Evolutionary conservation across 2,888 invertebrate genomes (phyloP), one percentile per base, ranked within the genome.

Genomic region (Hedya salicella): DNA sequence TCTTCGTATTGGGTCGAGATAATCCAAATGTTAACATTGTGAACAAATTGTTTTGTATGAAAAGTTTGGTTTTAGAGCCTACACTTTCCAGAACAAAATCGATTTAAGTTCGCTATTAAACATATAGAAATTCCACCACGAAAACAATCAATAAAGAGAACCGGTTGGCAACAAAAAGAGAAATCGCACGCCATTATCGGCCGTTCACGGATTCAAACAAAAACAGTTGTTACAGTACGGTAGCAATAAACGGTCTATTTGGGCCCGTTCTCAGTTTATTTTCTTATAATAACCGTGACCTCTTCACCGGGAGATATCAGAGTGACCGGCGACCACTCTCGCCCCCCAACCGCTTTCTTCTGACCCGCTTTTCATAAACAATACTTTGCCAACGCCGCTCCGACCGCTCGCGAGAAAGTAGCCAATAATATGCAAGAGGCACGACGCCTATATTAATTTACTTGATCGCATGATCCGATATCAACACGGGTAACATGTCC

Each of bases 281-380:
- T 83, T 79, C 77, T 80, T 77, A 80, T 83, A 83, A 83, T 83
- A 89, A 79, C 89, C 90, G 85, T 91, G 91, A 91, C 91, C 91
- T 87, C 85, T 86, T 79, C 88, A 80, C 82, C 83, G 83, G 81
- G 87, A 87, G 90, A 89, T 88, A 88, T 85, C 85, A 81, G 79
- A 86, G 76, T 87, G 89, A 86, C 88, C 88, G 81, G 78, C 77
- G 80, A 73, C 64, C 71, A 70, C 77, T 77, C 81, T 81, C 80
- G 82, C 83, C 83, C 83, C 83, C 83, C 87, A 78, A 81, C 85
- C 83, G 89, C 91, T 92, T 91, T 92, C 91, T 88, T 90, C 82
- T 92, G 91, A 91, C 91, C 91, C 88, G 86, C 90, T 92, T 91
- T 91, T 90, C 88, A 83, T 85, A 88, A 90, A 91, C 91, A 91